phyloP scores from a whole-genome alignment of 2,797 vertebrate species.

The Synanceia verrucosa region DNA sequence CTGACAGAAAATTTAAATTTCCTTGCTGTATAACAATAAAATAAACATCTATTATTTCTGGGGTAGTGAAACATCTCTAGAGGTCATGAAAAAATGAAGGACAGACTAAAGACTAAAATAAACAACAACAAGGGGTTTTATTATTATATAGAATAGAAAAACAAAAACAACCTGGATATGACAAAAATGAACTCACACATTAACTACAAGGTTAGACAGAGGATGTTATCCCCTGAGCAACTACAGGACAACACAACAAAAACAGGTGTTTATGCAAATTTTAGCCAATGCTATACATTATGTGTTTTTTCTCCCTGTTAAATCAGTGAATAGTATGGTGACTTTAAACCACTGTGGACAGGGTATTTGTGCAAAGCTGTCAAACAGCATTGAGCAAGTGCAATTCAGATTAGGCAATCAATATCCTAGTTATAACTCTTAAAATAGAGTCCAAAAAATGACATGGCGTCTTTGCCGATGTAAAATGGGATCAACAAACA shows the following conservation, averaged over 20 bases:
- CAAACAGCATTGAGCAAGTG: neutral
- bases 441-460: neutral
- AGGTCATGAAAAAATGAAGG: constrained; percentile 4
- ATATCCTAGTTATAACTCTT: neutral
- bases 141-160: constrained; percentile 1
- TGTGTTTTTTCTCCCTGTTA: neutral
- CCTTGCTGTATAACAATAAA: neutral
- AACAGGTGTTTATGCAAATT: neutral
- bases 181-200: neutral
- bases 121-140: neutral
- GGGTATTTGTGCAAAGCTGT: neutral
- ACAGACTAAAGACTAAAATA: neutral
- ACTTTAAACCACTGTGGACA: neutral
- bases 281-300: neutral
- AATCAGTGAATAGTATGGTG: neutral
- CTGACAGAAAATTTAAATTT: neutral
- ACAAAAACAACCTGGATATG: neutral
- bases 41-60: neutral
- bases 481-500: neutral
- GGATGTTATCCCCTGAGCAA: neutral
- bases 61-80: neutral
- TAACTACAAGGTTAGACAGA: neutral
- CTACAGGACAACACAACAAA: neutral
- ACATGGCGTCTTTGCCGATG: neutral
- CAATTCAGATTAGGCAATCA: neutral